phyloP scores from a whole-genome alignment of 2,113 vertebrate genomes.

The Cnemophilus loriae region DNA sequence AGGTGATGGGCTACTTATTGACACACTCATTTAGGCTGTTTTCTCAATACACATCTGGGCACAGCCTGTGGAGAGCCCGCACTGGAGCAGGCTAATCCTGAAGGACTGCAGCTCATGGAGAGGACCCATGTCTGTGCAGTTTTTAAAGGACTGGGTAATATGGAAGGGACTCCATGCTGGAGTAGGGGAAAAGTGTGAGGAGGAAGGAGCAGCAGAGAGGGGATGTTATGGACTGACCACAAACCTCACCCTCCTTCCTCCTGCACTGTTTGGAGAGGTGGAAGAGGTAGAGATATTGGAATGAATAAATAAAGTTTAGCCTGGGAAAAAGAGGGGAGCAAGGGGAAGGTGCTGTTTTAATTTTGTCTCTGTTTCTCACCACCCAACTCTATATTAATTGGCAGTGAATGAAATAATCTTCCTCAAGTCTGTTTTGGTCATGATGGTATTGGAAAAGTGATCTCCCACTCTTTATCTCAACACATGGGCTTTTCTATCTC shows the following conservation, averaged over 20 bases:
- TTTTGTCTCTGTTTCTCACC: not conserved
- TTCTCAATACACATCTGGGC: not conserved
- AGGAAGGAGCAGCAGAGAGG: not conserved
- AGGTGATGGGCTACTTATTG: not conserved
- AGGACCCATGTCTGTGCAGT: not conserved
- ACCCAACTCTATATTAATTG: not conserved
- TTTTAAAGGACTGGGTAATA: not conserved
- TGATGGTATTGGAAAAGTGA: not conserved
- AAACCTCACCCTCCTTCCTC: not conserved
- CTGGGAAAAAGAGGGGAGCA: not conserved
- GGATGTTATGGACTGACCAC: not conserved
- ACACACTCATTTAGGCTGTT: not conserved
- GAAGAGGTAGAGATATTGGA: not conserved
- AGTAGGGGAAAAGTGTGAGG: not conserved
- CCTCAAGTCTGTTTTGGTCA: not conserved
- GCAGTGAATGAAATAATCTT: not conserved
- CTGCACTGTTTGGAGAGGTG: not conserved
- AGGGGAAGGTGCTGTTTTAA: not conserved
- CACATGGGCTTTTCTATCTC: not conserved
- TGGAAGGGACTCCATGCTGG: not conserved
- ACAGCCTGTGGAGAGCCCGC: not conserved
- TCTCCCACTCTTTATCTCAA: not conserved
- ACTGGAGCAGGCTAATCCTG: not conserved
- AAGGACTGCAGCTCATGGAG: not conserved
- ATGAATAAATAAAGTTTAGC: not conserved